These are phyloP conservation scores for Pseudopleuronectes americanus DNA, from an alignment of 2,797 vertebrate species.

Conservation along the genomic window DNA sequence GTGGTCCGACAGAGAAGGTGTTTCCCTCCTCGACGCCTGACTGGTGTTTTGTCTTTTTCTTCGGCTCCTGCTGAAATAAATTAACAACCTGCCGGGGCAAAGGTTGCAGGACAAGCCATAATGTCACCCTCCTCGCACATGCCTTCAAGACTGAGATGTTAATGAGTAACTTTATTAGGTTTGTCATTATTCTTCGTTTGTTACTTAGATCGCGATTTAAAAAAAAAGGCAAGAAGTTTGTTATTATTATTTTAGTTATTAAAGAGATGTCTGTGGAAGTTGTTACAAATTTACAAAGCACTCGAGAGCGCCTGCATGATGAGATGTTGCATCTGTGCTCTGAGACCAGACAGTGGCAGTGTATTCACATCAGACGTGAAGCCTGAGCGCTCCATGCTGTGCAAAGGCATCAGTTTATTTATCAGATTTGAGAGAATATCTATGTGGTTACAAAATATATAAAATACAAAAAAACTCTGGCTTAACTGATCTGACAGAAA, in stretches of 20 bases:
- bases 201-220: background rate
- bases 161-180: constrained; percentile 73
- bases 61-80: constrained; percentile 26
- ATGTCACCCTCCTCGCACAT: constrained; percentile 24
- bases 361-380: constrained; percentile 16
- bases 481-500: no score
- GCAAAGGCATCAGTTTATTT: no score
- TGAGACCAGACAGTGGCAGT: constrained; percentile 60
- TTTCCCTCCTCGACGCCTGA: background rate
- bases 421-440: background rate
- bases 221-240: no score
- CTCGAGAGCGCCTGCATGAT: background rate
- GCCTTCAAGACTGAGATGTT: constrained; percentile 62
- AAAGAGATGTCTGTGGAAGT: background rate
- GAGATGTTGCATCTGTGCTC: constrained; percentile 25
- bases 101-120: constrained; percentile 61
- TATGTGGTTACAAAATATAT: background rate
- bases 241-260: background rate
- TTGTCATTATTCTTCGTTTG: constrained; percentile 3
- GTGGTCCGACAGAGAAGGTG: constrained; percentile 1
- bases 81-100: constrained; percentile 59
- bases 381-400: background rate
- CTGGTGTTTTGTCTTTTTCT: constrained; percentile 33
- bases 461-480: no score
- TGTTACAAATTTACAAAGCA: background rate